A percentile compares a stretch with the other conserved stretches of the same genome.
These are phyloP conservation scores for Dinothrombium tinctorium DNA, from an alignment of 1,140 invertebrate genomes.

Conservation along the genomic window DNA sequence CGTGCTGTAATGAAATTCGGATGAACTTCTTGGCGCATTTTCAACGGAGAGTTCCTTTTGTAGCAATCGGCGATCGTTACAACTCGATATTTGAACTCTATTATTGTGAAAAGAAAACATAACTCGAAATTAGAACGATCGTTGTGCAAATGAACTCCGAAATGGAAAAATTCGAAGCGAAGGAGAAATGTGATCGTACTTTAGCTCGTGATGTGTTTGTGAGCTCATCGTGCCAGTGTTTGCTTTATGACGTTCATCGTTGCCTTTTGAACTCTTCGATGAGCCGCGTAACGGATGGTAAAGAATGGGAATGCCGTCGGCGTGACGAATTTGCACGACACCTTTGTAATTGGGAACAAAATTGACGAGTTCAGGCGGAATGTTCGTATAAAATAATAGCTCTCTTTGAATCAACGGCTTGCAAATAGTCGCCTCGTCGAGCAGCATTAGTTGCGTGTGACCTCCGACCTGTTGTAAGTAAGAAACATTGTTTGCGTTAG, in stretches of 20 bases:
- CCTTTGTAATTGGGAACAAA: conserved; percentile 24
- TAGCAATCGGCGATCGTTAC: conserved; percentile 9
- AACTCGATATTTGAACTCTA: conserved; percentile 8
- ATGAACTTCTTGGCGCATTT: neutral
- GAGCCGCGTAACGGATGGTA: conserved; percentile 8
- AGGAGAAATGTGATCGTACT: too few relatives aligned
- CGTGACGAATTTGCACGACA: conserved; percentile 14
- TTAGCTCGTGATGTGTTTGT: too few relatives aligned
- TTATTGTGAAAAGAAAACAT: neutral
- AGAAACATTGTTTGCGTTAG: too few relatives aligned
- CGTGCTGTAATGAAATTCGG: conserved; percentile 7
- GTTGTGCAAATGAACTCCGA: too few relatives aligned
- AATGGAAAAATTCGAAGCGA: too few relatives aligned
- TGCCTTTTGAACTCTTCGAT: neutral
- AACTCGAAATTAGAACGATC: neutral
- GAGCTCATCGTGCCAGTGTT: too few relatives aligned
- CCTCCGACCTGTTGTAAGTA: conserved; percentile 19
- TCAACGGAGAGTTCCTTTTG: conserved; percentile 4
- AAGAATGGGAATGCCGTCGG: conserved; percentile 10
- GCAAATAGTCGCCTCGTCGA: conserved; percentile 24
- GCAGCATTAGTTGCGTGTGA: conserved; percentile 21
- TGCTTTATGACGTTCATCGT: neutral
- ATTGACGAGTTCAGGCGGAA: conserved; percentile 20
- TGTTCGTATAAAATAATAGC: conserved; percentile 23
- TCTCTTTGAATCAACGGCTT: conserved; percentile 24